Conservation (phyloP, 1,140 invertebrate genomes). For the Onthophagus taurus region DNA sequence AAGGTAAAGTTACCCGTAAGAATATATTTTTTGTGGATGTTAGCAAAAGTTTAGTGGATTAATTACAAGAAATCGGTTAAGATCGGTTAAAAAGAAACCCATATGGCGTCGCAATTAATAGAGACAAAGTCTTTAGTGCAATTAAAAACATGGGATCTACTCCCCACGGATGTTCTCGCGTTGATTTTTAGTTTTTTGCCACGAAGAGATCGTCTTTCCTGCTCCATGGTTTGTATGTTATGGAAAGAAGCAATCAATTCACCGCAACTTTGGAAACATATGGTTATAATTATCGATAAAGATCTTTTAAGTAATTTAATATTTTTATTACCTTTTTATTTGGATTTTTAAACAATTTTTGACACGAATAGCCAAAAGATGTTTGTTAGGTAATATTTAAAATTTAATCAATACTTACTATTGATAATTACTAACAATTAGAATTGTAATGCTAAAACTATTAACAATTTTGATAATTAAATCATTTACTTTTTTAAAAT, state of each 20-base stretch:
- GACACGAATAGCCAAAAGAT: neutral
- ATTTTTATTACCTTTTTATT: neutral
- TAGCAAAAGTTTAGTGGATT: neutral
- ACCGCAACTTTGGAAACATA: constrained; percentile 19
- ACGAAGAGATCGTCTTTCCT: constrained; percentile 20
- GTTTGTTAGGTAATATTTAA: too few relatives aligned
- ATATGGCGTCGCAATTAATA: too few relatives aligned
- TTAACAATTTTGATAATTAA: too few relatives aligned
- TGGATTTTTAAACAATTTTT: constrained; percentile 1
- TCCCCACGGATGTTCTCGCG: constrained; percentile 18
- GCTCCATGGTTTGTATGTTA: constrained; percentile 17
- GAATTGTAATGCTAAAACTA: too few relatives aligned
- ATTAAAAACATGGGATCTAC: constrained; percentile 17
- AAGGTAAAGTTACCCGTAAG: neutral
- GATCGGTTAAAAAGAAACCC: too few relatives aligned
- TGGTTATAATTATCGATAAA: constrained; percentile 20
- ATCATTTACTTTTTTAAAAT: too few relatives aligned
- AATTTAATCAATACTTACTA: too few relatives aligned
- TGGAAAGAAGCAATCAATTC: constrained; percentile 20
- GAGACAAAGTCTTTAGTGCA: too few relatives aligned
- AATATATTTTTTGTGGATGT: neutral
- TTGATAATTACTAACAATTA: too few relatives aligned
- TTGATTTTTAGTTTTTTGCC: constrained; percentile 20
- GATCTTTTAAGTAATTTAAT: constrained; percentile 23
- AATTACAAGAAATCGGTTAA: too few relatives aligned